phyloP scores from a whole-genome alignment of 2,113 vertebrate species.

The Crotophaga sulcirostris region DNA sequence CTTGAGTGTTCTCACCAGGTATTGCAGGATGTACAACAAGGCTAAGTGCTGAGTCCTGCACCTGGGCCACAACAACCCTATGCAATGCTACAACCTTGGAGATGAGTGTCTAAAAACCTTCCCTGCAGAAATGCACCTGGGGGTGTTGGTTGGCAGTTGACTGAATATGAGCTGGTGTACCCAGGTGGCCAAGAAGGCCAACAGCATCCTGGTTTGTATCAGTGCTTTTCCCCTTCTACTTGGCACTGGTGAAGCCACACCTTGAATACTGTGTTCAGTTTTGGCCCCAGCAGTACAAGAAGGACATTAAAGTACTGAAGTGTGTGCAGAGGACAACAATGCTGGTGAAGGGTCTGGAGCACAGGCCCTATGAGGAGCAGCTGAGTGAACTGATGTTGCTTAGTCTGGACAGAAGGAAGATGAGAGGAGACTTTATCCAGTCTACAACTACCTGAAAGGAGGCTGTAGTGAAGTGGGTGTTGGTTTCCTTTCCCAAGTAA shows the following conservation, averaged over 20 bases:
- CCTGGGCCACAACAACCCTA: not conserved
- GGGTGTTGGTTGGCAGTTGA: rapidly evolving
- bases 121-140: not conserved
- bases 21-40: not conserved
- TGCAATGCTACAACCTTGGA: not conserved
- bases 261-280: not conserved
- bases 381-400: not conserved
- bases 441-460: not conserved
- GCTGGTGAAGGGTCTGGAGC: not conserved
- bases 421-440: not conserved
- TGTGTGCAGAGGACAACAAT: rapidly evolving
- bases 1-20: not conserved
- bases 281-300: not conserved
- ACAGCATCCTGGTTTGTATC: not conserved
- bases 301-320: not conserved
- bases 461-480: rapidly evolving
- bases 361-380: not conserved
- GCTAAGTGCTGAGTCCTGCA: not conserved
- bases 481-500: not conserved
- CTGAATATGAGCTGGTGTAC: not conserved
- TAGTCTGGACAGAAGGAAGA: not conserved
- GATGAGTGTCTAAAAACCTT: not conserved
- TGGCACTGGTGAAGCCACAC: not conserved
- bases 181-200: not conserved
- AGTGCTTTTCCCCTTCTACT: not conserved